These are phyloP conservation scores for Rhagologus leucostigma DNA, from an alignment of 2,113 vertebrate genomes.

Conservation along the genomic window DNA sequence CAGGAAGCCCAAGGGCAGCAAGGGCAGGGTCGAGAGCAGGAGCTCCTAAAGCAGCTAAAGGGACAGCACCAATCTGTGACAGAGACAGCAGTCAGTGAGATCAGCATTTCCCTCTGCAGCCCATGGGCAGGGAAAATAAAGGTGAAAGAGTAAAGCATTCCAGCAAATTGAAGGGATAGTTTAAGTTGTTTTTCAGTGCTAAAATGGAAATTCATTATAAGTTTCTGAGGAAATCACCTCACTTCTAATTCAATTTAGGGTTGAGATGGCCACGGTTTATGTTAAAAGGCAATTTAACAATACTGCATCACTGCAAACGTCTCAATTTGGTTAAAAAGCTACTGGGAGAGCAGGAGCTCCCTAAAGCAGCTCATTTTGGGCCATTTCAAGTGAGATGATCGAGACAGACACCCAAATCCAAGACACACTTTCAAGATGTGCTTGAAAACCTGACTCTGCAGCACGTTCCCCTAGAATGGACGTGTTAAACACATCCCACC, in stretches of 20 bases:
- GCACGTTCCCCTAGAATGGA: neutral
- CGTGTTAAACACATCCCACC: too few species aligned
- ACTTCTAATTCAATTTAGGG: neutral
- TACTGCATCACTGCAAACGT: neutral
- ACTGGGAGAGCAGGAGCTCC: neutral
- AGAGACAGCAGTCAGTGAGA: neutral
- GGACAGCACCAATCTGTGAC: conserved; percentile 90
- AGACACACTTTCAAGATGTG: rapidly evolving
- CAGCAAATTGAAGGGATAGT: neutral
- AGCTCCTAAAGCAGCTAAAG: conserved; percentile 88
- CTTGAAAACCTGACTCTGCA: neutral
- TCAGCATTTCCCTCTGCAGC: neutral
- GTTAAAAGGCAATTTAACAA: neutral
- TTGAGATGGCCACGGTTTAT: neutral
- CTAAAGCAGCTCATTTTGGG: neutral
- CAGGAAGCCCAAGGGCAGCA: conserved; percentile 92
- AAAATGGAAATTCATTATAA: rapidly evolving
- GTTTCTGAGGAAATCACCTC: neutral
- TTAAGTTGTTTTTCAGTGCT: neutral
- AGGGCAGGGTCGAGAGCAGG: conserved; percentile 90
- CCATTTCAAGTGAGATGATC: neutral
- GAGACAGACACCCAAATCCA: neutral
- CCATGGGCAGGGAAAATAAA: rapidly evolving
- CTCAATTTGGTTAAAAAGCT: neutral
- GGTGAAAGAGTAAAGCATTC: neutral